Base-by-base conservation (phyloP, 1,140 invertebrate species). In the Scaptomyza montana region DNA sequence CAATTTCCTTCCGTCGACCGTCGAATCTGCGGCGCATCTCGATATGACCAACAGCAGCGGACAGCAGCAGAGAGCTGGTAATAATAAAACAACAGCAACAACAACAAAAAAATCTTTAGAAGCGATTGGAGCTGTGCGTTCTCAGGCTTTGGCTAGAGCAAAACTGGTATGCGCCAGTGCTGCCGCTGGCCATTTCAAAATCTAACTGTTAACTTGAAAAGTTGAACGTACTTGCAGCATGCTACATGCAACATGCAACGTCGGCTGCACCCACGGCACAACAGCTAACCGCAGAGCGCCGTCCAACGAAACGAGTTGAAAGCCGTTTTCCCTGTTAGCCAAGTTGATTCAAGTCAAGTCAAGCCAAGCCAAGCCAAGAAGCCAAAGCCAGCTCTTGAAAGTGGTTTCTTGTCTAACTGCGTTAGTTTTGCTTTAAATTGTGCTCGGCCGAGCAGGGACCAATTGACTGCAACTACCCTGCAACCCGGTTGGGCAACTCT, bases 121-220 rank as follows among this genome's bases (percentile, higher is more conserved):
- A 30, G 62, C 43, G 56, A 25, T 36, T 65, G 59, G 21, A 33
- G 51, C 50, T 76, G 30, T 71, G 84, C 73, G 85, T 89, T 89
- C 84, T 89, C 84, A 89, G 69, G 77, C 80, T 62, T 57, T 33
- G 51, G 45, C 60, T 56, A 74, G 71, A 28, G 16, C 33, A 60
- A 85, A 89, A 89, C 84, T 89, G 85, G 84, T 84, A 89, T 89
- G 77, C 73, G 77, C 73, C 2, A n/a, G 39, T 70, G 36, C 41
- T 80, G 82, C 82, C 78, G 80, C 43, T 89, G 84, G 84, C 84
- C 73, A 89, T 89, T 89, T 89, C 85, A 77, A 89, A 89, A 89
- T 89, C 85, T 89, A 89, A 89, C 84, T 89, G 84, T 89, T 89
- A 80, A 89, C 84, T 89, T 81, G 79, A 89, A 89, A 89, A 89